These are phyloP conservation scores for Myotis lucifugus DNA, from an alignment of 2,113 vertebrate genomes.

Conservation along the genomic window DNA sequence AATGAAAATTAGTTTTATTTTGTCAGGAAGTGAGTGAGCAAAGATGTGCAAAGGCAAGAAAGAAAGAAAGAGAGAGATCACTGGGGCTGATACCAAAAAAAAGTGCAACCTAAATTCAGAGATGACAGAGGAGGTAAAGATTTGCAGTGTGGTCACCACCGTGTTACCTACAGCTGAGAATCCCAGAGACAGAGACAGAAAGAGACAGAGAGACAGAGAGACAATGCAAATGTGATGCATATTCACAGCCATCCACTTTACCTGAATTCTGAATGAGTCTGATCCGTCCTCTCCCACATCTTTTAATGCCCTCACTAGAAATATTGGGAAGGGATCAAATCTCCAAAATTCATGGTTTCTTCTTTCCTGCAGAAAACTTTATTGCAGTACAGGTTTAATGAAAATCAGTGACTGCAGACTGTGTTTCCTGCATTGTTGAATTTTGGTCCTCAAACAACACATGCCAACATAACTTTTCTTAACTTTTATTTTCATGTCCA, in stretches of 20 bases:
- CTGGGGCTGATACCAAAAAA: conserved; percentile 82
- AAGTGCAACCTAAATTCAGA: conserved; percentile 84
- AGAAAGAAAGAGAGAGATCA: conserved; percentile 82
- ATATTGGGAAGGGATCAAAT: background rate
- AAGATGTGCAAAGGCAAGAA: conserved; percentile 84
- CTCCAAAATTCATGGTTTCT: background rate
- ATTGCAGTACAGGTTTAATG: conserved; percentile 48
- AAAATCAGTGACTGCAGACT: conserved; percentile 62
- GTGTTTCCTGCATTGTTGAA: conserved; percentile 47
- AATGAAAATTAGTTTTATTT: conserved; percentile 86
- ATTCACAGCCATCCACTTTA: conserved; percentile 51
- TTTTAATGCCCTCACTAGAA: conserved; percentile 29
- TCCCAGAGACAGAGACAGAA: conserved; percentile 48
- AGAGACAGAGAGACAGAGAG: conserved; percentile 23
- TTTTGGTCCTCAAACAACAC: conserved; percentile 56
- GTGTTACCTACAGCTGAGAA: conserved; percentile 76
- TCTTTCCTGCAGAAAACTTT: conserved; percentile 60
- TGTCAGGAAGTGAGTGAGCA: conserved; percentile 88
- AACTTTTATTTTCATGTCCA: background rate
- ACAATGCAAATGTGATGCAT: conserved; percentile 56
- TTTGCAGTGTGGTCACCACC: conserved; percentile 69
- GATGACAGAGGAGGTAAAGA: conserved; percentile 83
- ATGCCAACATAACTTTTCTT: background rate
- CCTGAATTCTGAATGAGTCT: conserved; percentile 1
- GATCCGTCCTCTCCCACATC: background rate